Conservation (phyloP, 2,797 vertebrate genomes). For the Helarctos malayanus region DNA sequence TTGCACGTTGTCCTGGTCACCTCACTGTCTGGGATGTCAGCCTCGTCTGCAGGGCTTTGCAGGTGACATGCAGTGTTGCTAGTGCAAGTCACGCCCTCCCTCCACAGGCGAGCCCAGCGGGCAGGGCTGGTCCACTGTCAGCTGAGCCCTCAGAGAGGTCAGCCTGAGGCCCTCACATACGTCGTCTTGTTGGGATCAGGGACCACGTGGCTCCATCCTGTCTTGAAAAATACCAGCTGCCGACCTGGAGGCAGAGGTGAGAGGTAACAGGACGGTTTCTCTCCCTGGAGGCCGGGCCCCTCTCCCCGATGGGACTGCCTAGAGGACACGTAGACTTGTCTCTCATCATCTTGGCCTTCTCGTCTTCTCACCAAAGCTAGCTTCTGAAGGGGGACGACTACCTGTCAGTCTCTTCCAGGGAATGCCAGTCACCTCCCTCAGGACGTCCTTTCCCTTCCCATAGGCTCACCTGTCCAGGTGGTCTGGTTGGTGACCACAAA, state of each 20-base stretch:
- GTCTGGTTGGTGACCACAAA: conserved; percentile 94
- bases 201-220: conserved; percentile 89
- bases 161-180: conserved; percentile 90
- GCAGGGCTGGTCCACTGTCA: background rate
- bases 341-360: background rate
- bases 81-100: background rate
- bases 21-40: conserved; percentile 82
- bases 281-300: background rate
- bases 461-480: conserved; percentile 93
- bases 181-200: conserved; percentile 90
- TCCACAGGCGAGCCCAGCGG: background rate
- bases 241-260: conserved; percentile 89
- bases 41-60: conserved; percentile 45
- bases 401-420: background rate
- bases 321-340: background rate
- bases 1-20: conserved; percentile 92
- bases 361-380: background rate
- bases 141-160: conserved; percentile 81
- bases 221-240: conserved; percentile 94
- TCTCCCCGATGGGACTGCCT: background rate
- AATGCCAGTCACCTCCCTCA: background rate
- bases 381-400: background rate
- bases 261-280: background rate
- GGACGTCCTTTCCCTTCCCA: background rate
- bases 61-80: background rate